Conservation (phyloP, 2,113 vertebrate genomes). For the Semicossyphus pulcher region DNA sequence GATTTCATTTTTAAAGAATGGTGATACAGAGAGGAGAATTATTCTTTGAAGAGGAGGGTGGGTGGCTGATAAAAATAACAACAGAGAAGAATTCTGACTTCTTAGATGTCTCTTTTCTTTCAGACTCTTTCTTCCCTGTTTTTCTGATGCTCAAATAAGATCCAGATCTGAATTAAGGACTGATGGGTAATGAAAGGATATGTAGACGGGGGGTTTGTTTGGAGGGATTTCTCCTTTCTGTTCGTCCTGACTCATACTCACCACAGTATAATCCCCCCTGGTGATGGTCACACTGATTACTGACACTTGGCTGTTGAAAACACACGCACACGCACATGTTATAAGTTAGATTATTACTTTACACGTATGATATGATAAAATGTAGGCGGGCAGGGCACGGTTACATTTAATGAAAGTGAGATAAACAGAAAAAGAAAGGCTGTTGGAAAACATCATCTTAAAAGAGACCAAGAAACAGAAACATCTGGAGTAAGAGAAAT, state of each 20-base stretch:
- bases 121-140: constrained; percentile 49
- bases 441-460: not conserved
- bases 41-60: constrained; percentile 63
- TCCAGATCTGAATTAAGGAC: constrained; percentile 81
- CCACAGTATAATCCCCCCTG: constrained; percentile 68
- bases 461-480: not conserved
- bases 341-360: constrained; percentile 54
- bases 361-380: constrained; percentile 46
- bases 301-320: constrained; percentile 70
- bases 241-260: constrained; percentile 74
- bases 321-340: constrained; percentile 61
- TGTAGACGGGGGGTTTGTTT: constrained; percentile 38
- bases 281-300: constrained; percentile 71
- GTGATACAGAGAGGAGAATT: constrained; percentile 59
- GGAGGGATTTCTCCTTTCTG: constrained; percentile 59
- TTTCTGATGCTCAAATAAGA: constrained; percentile 79
- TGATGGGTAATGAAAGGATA: constrained; percentile 81
- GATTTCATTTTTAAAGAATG: constrained; percentile 37
- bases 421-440: constrained; percentile 36
- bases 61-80: constrained; percentile 77
- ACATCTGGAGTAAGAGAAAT: not conserved
- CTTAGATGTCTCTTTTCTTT: constrained; percentile 67
- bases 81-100: constrained; percentile 70
- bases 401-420: not conserved
- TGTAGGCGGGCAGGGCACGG: constrained; percentile 6